Base-by-base conservation (phyloP, 2,797 vertebrate species). In the Urocyon cinereoargenteus region DNA sequence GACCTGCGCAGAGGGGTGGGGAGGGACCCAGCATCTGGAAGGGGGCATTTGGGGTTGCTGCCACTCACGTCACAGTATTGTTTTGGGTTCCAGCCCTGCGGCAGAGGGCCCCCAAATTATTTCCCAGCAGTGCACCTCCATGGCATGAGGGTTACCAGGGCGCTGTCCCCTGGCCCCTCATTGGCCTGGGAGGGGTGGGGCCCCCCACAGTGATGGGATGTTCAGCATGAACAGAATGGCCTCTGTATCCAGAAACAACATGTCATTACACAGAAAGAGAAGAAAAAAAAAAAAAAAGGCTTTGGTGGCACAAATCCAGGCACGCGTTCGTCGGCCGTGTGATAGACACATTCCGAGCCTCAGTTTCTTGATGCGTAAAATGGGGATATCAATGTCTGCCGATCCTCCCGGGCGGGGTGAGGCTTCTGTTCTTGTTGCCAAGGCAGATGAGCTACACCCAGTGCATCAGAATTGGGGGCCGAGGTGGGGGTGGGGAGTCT, bases 391-490 rank as follows among this genome's bases (percentile, higher is more conserved):
- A 55, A 28, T 13, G 61, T 31, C 49, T 19, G 49, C 5, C 28
- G 28, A 51, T 83, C 72, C 55, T 31, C 2, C 45, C 13, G 2
- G 40, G 68, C 21, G 12, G 61, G 62, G 10, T 2, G 40, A 66
- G 28, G 57, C 53, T 31, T 62, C 51, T 22, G 51, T n/a, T 28
- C 34, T 55, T 24, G 1, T 49, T 36, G 53, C 81, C 11, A 4
- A 51, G 24, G 31, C 3, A 24, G 14, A 16, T 19, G 18, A 31
- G 12, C 2, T 4, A 36, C 18, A 6, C 7, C 13, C 0, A 6
- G 11, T 51, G 10, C 22, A 12, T 21, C 9, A 6, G 81, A 45
- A n/a, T 8, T 45, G 40, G 40, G 40, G 40, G 7, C 40, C 1
- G 7, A 45, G 40, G 40, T 45, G 40, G 40, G 40, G 5, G 53